phyloP scores from a whole-genome alignment of 92 coral and sea anemone genomes.

The Scolanthus callimorphus region DNA sequence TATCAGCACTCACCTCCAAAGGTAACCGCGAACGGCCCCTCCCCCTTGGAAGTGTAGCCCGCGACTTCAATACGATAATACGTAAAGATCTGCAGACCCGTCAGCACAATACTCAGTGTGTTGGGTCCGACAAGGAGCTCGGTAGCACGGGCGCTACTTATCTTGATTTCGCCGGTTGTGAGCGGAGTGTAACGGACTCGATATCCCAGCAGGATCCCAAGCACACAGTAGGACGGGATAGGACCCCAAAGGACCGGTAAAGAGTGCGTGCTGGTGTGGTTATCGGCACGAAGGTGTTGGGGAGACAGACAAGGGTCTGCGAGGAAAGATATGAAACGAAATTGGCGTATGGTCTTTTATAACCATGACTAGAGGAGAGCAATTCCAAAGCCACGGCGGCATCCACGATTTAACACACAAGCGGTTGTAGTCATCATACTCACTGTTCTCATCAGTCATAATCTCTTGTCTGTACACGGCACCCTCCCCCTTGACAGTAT shows the following conservation, averaged over 20 bases:
- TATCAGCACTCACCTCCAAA: constrained; percentile 32
- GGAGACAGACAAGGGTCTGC: constrained; percentile 61
- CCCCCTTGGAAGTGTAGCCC: constrained; percentile 26
- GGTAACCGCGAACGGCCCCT: constrained; percentile 18
- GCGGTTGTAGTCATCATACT: too few species aligned
- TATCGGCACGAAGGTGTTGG: constrained; percentile 50
- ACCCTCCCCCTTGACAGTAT: constrained; percentile 71
- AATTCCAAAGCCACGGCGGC: too few species aligned
- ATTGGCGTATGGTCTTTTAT: too few species aligned
- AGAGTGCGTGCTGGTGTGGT: constrained; percentile 33
- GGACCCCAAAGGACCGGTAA: constrained; percentile 69
- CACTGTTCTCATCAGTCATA: constrained; percentile 82
- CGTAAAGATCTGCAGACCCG: constrained; percentile 12
- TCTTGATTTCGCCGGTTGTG: constrained; percentile 28
- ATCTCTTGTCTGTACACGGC: neutral
- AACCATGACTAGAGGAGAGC: neutral
- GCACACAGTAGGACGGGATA: constrained; percentile 46
- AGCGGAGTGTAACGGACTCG: constrained; percentile 48
- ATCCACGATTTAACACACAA: too few species aligned
- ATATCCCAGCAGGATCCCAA: constrained; percentile 72
- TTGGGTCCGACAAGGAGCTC: constrained; percentile 15
- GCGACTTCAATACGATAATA: constrained; percentile 20
- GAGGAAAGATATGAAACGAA: too few species aligned
- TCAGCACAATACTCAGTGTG: constrained; percentile 3
- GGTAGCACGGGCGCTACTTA: constrained; percentile 5